phyloP scores from a whole-genome alignment of 2,888 invertebrate genomes.

The Pollenia griseotomentosa region DNA sequence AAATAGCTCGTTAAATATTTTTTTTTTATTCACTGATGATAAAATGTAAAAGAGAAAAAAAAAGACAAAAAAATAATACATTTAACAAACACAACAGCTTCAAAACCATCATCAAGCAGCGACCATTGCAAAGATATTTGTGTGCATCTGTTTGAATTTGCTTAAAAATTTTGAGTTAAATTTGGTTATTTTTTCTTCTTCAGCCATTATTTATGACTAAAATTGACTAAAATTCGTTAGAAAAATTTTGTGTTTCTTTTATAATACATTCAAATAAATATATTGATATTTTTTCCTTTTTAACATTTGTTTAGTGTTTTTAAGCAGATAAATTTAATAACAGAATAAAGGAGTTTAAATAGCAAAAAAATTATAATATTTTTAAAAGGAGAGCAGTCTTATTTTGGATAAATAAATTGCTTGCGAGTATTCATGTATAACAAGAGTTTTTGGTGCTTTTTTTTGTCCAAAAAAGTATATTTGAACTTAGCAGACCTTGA shows the following conservation, averaged over 20 bases:
- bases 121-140: slow-evolving; percentile 29
- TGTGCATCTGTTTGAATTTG: slow-evolving; percentile 23
- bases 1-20: slow-evolving; percentile 73
- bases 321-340: slow-evolving; percentile 60
- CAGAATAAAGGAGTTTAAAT: slow-evolving; percentile 16
- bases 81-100: neutral
- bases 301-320: slow-evolving; percentile 31
- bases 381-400: neutral
- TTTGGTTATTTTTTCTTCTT: neutral
- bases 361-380: neutral
- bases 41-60: slow-evolving; percentile 23
- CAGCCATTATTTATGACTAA: slow-evolving; percentile 64
- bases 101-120: slow-evolving; percentile 14
- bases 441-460: neutral
- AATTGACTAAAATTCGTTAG: slow-evolving; percentile 57
- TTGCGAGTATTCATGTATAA: slow-evolving; percentile 2
- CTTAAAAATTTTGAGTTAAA: slow-evolving; percentile 2
- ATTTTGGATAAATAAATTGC: slow-evolving; percentile 1
- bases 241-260: slow-evolving; percentile 27
- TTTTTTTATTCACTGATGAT: slow-evolving; percentile 65
- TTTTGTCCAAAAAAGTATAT: neutral
- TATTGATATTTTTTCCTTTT: slow-evolving; percentile 17
- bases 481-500: neutral
- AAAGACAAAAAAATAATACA: neutral
- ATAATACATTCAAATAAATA: slow-evolving; percentile 23